Base-by-base conservation (phyloP, 2,888 invertebrate species). In the Cataglyphis rosenhaueri region DNA sequence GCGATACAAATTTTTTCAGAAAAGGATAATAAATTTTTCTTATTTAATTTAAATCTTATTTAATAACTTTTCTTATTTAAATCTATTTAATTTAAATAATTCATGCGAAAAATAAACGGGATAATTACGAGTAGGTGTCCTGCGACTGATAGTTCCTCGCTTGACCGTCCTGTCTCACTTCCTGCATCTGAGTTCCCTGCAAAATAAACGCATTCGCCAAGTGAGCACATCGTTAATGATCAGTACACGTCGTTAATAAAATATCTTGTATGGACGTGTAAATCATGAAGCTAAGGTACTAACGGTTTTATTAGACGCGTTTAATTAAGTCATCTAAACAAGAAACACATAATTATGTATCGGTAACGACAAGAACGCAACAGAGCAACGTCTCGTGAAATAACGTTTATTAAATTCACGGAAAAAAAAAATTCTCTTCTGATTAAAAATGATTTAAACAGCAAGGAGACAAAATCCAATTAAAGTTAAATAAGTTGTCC, bases 91-190 rank as follows among this genome's bases (percentile, higher is more conserved):
- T 6, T 55, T n/a, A n/a, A n/a, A 44, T 70, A 59, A 70, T 35
- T 38, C 21, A 32, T 21, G 57, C 70, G 68, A 44, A 10, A 44
- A 76, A 55, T 29, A 25, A 81, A 38, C 64, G 41, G 65, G 74
- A 85, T 82, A 94, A 92, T 94, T 89, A 94, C 94, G 92, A 91
- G 85, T 92, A 92, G 75, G 89, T 88, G 84, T 94, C 94, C 74
- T 92, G 91, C n/a, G 89, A 65, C 65, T 92, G 93, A 81, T 91
- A 92, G 65, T 88, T 92, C 84, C 92, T 91, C 64, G 90, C 73
- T 87, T 92, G 92, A 81, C 85, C 88, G 82, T 94, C 94, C 76
- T 92, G 92, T 85, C 93, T 91, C 81, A 84, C 87, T 86, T 94
- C 94, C 83, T 92, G 94, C 89, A 91, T 89, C 78, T 92, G 92